phyloP scores from a whole-genome alignment of 2,113 vertebrate genomes.

The Leptocoma aspasia region DNA sequence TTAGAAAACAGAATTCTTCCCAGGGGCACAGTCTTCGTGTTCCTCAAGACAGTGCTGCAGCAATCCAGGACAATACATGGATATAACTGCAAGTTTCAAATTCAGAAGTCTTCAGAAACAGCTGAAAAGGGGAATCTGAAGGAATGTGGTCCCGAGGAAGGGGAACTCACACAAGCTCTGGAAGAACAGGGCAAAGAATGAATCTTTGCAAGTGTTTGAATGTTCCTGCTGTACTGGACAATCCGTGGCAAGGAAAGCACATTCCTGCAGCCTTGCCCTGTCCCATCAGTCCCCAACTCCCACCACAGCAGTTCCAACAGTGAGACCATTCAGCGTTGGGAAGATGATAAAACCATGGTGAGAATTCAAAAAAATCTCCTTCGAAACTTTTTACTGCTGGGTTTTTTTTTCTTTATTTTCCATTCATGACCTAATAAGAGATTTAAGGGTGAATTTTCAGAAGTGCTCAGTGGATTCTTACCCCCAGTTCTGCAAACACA shows the following conservation, averaged over 20 bases:
- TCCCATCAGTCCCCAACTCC: slow-evolving; percentile 17
- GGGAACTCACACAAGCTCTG: not conserved
- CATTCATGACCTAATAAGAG: slow-evolving; percentile 3
- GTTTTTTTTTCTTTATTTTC: not conserved
- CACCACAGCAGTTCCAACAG: slow-evolving; percentile 41
- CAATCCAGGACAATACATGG: not conserved
- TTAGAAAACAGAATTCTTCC: not conserved
- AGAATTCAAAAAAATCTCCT: slow-evolving; percentile 54
- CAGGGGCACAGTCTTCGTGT: not conserved
- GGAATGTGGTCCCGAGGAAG: not conserved
- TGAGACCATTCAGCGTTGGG: not conserved
- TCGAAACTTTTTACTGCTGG: not conserved
- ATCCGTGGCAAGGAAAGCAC: not conserved
- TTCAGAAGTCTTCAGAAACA: not conserved
- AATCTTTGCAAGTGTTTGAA: not conserved
- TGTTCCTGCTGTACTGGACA: slow-evolving; percentile 8
- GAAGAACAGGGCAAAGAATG: not conserved
- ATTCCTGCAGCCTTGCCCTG: slow-evolving; percentile 26
- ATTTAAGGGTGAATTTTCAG: not conserved
- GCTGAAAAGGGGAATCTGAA: not conserved
- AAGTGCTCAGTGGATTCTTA: not conserved
- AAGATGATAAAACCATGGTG: slow-evolving; percentile 48
- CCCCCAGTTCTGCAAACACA: not conserved
- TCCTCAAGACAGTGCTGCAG: not conserved
- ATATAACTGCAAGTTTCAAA: not conserved